These are phyloP conservation scores for Hemiprocne comata DNA, from an alignment of 2,113 vertebrate genomes.

Conservation along the genomic window DNA sequence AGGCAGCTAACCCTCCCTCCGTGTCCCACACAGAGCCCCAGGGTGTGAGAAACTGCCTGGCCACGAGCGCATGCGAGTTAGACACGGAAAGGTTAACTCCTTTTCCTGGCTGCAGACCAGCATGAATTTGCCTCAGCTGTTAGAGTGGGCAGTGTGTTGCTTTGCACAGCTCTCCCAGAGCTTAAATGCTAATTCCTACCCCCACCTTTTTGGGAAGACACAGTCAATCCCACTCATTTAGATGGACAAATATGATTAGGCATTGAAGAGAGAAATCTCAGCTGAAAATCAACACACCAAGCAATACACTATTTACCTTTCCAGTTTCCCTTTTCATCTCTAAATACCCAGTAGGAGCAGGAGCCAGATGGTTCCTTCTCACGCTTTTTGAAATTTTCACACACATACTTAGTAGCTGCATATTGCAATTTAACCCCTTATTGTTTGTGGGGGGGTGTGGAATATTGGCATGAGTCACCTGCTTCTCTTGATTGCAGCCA, in stretches of 20 bases:
- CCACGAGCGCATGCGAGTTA: rapidly evolving
- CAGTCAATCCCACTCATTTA: conserved; percentile 50
- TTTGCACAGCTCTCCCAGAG: background rate
- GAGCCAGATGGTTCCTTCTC: conserved; percentile 35
- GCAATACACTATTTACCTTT: conserved; percentile 38
- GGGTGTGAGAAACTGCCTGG: background rate
- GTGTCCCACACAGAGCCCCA: rapidly evolving
- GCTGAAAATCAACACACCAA: conserved; percentile 47
- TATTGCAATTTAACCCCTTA: background rate
- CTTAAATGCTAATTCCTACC: background rate
- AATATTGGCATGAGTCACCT: background rate
- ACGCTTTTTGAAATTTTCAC: conserved; percentile 18
- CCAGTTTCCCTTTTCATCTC: conserved; percentile 14
- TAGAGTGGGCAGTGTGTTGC: background rate
- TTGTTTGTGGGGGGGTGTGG: too few species aligned
- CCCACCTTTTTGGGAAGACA: background rate
- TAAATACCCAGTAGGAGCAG: conserved; percentile 19
- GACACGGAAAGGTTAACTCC: background rate
- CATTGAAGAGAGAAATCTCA: background rate
- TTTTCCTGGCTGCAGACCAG: conserved; percentile 28
- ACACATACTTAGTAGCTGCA: background rate
- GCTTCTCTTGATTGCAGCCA: background rate
- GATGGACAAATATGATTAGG: conserved; percentile 30
- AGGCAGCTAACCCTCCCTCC: background rate
- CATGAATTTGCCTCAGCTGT: conserved; percentile 36